Base-by-base conservation (phyloP, 2,888 invertebrate genomes). In the Melinaea marsaeus region DNA sequence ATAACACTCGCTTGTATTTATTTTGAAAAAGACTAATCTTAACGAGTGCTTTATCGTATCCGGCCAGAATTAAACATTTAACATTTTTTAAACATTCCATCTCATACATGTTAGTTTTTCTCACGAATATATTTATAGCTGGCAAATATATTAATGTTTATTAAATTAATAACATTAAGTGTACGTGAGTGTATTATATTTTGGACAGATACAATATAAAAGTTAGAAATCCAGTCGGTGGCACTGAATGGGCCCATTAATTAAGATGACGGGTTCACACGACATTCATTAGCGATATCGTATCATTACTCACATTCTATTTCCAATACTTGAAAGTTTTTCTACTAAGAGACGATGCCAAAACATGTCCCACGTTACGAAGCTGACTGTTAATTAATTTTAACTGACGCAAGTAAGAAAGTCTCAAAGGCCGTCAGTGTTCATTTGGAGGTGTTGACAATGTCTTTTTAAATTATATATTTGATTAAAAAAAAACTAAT, bases 271-370 rank as follows among this genome's bases (percentile, higher is more conserved):
- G 85, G 77, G 79, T 81, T 85, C 86, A 83, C 87, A 86, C 83
- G 86, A 81, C 86, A 78, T 85, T 82, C 84, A 82, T 85, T 85
- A 81, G 77, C 76, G 78, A 78, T 78, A 78, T 75, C 75, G 68
- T 75, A 76, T 82, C 87, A 86, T 90, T 85, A 88, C 71, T 88
- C 87, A 87, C 82, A 67, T 81, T 83, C 88, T 90, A 89, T 88
- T 89, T 87, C 81, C 83, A 80, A 86, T 85, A 79, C 79, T 78
- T 54, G 75, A 80, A 84, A 85, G 81, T 86, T 88, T 88, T 88
- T 86, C 81, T 79, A 73, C 67, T 57, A 65, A 66, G 69, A 72
- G 71, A 69, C 72, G 80, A 76, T 83, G 86, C 86, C 88, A 86
- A 86, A 87, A 84, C 77, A 76, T 81, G 81, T 85, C 80, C 70